phyloP scores from a whole-genome alignment of 2,113 vertebrate genomes.

The Nesoenas mayeri region DNA sequence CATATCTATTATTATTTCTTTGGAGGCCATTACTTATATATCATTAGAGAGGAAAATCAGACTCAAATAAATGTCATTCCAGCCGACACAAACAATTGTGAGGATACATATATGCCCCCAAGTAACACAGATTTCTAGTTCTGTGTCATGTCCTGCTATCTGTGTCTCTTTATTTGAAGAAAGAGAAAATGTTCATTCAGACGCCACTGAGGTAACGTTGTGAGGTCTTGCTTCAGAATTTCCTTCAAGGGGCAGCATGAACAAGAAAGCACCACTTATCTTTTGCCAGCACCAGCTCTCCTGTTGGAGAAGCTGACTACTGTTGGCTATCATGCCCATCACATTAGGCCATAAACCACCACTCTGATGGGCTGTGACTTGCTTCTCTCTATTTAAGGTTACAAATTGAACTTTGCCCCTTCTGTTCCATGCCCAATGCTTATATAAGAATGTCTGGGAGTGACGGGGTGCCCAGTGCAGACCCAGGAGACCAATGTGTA shows the following conservation, averaged over 20 bases:
- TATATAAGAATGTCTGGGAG: not conserved
- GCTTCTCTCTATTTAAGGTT: not conserved
- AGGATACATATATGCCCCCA: fast-evolving
- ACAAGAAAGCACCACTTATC: not conserved
- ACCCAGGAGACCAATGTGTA: not conserved
- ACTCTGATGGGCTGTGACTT: not conserved
- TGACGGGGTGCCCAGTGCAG: not conserved
- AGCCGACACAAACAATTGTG: not conserved
- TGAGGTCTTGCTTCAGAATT: not conserved
- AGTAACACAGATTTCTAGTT: not conserved
- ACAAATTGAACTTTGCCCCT: not conserved
- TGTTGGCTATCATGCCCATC: not conserved
- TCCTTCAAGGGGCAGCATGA: not conserved
- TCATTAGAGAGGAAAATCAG: not conserved
- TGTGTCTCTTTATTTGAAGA: not conserved
- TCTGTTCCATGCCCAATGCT: not conserved
- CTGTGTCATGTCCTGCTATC: no score
- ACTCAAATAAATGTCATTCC: not conserved
- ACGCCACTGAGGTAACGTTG: not conserved
- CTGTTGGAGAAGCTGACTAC: not conserved
- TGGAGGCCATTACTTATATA: not conserved
- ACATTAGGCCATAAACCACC: not conserved
- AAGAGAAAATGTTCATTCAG: not conserved
- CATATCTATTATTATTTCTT: not conserved
- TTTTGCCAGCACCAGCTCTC: not conserved